phyloP scores from a whole-genome alignment of 2,888 invertebrate species.

The Sphaerophoria taeniata region DNA sequence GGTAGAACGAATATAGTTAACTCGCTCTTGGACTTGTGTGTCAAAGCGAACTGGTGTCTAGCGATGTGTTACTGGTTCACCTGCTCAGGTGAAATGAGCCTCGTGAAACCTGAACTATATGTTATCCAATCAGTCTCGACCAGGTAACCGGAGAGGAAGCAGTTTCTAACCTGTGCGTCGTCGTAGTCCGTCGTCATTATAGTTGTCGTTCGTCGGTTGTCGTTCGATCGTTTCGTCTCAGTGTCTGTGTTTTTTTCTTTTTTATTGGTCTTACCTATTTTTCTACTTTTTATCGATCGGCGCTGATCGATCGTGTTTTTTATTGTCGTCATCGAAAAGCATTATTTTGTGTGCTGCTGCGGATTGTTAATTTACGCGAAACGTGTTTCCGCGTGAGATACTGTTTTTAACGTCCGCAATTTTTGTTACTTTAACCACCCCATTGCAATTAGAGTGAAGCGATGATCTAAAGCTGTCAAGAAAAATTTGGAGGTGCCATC shows the following conservation, averaged over 20 bases:
- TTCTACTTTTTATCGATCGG: constrained; percentile 25
- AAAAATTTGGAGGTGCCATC: constrained; percentile 2
- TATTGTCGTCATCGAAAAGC: constrained; percentile 39
- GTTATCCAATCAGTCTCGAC: constrained; percentile 83
- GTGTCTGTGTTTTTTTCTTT: constrained; percentile 44
- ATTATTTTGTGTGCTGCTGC: constrained; percentile 10
- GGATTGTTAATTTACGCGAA: constrained; percentile 30
- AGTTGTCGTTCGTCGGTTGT: constrained; percentile 45
- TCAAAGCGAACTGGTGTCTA: constrained; percentile 39
- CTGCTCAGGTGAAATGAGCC: constrained; percentile 77
- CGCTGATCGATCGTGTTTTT: constrained; percentile 50
- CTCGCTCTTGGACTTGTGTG: constrained; percentile 60
- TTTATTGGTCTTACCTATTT: neutral
- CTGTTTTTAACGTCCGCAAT: constrained; percentile 37
- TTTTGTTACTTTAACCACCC: neutral
- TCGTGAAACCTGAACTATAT: constrained; percentile 82
- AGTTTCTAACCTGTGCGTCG: constrained; percentile 65
- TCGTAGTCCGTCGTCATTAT: constrained; percentile 29
- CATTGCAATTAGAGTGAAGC: constrained; percentile 17
- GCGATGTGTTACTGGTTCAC: constrained; percentile 73
- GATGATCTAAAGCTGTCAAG: constrained; percentile 7
- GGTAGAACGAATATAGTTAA: constrained; percentile 16
- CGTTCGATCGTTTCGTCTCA: constrained; percentile 28
- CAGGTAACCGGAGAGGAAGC: constrained; percentile 82
- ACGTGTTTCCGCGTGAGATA: constrained; percentile 69